These are phyloP conservation scores for Rynchops niger DNA, from an alignment of 2,113 vertebrate genomes.

Conservation along the genomic window DNA sequence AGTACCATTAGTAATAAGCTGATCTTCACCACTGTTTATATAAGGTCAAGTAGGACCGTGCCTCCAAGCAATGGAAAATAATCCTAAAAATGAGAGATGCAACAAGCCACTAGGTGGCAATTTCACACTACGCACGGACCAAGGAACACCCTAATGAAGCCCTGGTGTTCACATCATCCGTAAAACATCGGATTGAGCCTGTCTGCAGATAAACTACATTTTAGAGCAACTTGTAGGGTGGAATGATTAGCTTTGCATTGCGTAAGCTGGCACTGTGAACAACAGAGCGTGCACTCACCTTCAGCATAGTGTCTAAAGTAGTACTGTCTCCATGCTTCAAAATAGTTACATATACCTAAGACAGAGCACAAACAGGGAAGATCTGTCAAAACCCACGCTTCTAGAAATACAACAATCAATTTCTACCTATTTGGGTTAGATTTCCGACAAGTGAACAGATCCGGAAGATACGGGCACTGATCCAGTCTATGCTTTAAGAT, in stretches of 20 bases:
- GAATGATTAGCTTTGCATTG: not conserved
- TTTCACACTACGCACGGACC: not conserved
- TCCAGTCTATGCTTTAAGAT: not conserved
- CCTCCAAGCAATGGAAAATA: not conserved
- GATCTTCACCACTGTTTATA: not conserved
- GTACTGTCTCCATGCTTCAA: slow-evolving; percentile 92
- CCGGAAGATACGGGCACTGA: not conserved
- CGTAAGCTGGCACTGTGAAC: not conserved
- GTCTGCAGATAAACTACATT: not conserved
- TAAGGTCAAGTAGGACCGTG: not conserved
- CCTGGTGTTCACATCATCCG: not conserved
- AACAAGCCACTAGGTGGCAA: slow-evolving; percentile 64
- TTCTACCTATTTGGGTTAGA: fast-evolving
- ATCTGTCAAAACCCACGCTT: not conserved
- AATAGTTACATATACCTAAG: slow-evolving; percentile 93
- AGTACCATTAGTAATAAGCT: not conserved
- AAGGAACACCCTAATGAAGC: not conserved
- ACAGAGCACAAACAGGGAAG: not conserved
- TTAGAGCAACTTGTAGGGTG: not conserved
- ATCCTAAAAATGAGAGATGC: not conserved
- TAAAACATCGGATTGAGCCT: not conserved
- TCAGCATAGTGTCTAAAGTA: slow-evolving; percentile 94
- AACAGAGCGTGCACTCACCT: slow-evolving; percentile 74
- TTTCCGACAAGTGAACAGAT: not conserved
- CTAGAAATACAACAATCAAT: fast-evolving